Evolutionary conservation across 2,113 vertebrate genomes (phyloP), one percentile per base, ranked within the genome.

Genomic region (Ia io): DNA sequence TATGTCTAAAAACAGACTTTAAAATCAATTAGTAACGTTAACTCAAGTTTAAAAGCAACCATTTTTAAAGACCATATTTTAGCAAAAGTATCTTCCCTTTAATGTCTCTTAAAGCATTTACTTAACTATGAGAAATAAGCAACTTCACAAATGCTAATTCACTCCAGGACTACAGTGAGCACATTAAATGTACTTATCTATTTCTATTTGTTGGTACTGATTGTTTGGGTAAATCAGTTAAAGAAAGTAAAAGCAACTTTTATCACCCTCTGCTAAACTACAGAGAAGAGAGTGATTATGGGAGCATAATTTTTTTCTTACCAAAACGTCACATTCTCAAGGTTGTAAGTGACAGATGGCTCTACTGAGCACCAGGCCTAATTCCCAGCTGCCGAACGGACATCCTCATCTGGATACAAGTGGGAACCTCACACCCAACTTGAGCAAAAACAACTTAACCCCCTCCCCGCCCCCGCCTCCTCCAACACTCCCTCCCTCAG

Each of bases 1-100:
- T 71, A 37, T 91, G 65, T 87, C 44, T 71, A 23, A 82, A 77
- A 88, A 84, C n/a, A 51, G 70, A 67, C 37, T 90, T 91, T 89
- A 59, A 44, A 35, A 90, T 76, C 77, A 88, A 51, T 90, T 49
- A 90, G 35, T 30, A 30, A 28, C 22, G 18, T n/a, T 69, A 14
- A 12, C n/a, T 18, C 16, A 63, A 5, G 6, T 59, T 84, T 49
- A 78, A 25, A 44, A 5, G 22, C 5, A 10, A 28, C n/a, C 23
- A n/a, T n/a, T 85, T 82, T 71, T 42, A 25, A 69, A 88, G 84
- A 32, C 9, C n/a, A 0, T 22, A 12, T 67, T 76, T 44, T 59
- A 56, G 12, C 6, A 61, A 61, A 59, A 37, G 6, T 32, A 32
- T 47, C 56, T 14, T 77, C 82, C 53, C 44, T 79, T 85, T 40